These are phyloP conservation scores for Papilio gigon DNA, from an alignment of 2,888 invertebrate genomes.

Conservation along the genomic window DNA sequence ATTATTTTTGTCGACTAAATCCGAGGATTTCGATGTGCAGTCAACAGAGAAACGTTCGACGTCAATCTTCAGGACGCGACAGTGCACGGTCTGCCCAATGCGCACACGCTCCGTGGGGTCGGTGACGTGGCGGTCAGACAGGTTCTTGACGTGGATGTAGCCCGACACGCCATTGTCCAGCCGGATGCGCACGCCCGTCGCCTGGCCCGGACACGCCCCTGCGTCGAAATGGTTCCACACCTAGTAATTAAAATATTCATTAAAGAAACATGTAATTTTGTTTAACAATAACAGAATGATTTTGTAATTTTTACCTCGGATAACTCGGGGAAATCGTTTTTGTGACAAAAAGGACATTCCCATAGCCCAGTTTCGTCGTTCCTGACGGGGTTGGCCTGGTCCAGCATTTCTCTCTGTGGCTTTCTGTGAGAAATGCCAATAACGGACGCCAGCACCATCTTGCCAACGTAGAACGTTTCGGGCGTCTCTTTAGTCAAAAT, in stretches of 20 bases:
- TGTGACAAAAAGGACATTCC: slow-evolving; percentile 98
- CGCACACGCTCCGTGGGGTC: slow-evolving; percentile 97
- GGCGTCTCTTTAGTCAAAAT: slow-evolving; percentile 98
- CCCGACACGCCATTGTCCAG: slow-evolving; percentile 96
- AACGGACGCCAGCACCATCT: slow-evolving; percentile 92
- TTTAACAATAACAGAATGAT: background rate
- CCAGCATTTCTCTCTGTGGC: slow-evolving; percentile 95
- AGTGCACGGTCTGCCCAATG: slow-evolving; percentile 91
- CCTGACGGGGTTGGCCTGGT: slow-evolving; percentile 97
- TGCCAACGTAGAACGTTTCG: slow-evolving; percentile 94
- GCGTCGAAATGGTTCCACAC: slow-evolving; percentile 99
- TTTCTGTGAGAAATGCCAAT: slow-evolving; percentile 92
- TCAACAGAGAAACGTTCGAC: slow-evolving; percentile 96
- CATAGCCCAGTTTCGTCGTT: slow-evolving; percentile 97
- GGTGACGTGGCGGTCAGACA: slow-evolving; percentile 95
- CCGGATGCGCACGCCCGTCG: slow-evolving; percentile 93
- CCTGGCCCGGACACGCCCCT: slow-evolving; percentile 96
- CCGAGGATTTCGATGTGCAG: slow-evolving; percentile 95
- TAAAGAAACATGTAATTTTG: background rate
- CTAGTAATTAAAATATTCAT: slow-evolving; percentile 48
- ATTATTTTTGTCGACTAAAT: slow-evolving; percentile 93
- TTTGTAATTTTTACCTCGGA: slow-evolving; percentile 86
- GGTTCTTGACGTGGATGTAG: slow-evolving; percentile 95
- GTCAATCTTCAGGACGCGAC: slow-evolving; percentile 96
- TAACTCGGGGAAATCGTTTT: slow-evolving; percentile 97